phyloP scores from a whole-genome alignment of 1,140 invertebrate genomes.

The Zaprionus lachaisei region DNA sequence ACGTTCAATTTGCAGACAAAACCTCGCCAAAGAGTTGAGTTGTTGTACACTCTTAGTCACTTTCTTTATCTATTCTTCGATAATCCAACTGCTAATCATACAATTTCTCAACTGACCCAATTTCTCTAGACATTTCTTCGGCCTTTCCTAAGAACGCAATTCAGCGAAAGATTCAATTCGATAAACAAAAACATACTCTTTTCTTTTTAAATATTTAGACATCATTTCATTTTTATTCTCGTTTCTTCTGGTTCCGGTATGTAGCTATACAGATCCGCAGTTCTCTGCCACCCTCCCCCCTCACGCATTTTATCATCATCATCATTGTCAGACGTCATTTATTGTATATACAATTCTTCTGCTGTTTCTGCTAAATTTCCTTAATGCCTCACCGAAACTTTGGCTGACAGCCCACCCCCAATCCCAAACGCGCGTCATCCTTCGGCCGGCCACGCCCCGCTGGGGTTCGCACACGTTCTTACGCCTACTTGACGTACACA shows the following conservation, averaged over 20 bases:
- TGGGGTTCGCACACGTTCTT: slow-evolving; percentile 27
- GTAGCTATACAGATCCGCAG: neutral
- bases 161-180: slow-evolving; percentile 7
- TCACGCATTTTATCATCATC: slow-evolving; percentile 10
- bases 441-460: slow-evolving; percentile 29
- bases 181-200: slow-evolving; percentile 42
- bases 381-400: slow-evolving; percentile 24
- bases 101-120: slow-evolving; percentile 33
- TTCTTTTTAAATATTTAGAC: slow-evolving; percentile 48
- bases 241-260: slow-evolving; percentile 20
- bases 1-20: too few species aligned
- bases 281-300: neutral
- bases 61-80: slow-evolving; percentile 5
- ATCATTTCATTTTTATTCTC: slow-evolving; percentile 42
- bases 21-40: neutral
- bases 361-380: slow-evolving; percentile 15
- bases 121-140: slow-evolving; percentile 22
- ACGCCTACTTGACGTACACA: slow-evolving; percentile 27
- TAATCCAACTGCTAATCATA: slow-evolving; percentile 41
- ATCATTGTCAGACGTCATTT: slow-evolving; percentile 18
- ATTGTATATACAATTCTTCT: slow-evolving; percentile 23
- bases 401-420: slow-evolving; percentile 42
- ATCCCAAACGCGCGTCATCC: slow-evolving; percentile 34
- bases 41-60: neutral
- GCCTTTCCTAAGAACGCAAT: slow-evolving; percentile 45